phyloP scores from a whole-genome alignment of 2,113 vertebrate genomes.

The Urocynchramus pylzowi region DNA sequence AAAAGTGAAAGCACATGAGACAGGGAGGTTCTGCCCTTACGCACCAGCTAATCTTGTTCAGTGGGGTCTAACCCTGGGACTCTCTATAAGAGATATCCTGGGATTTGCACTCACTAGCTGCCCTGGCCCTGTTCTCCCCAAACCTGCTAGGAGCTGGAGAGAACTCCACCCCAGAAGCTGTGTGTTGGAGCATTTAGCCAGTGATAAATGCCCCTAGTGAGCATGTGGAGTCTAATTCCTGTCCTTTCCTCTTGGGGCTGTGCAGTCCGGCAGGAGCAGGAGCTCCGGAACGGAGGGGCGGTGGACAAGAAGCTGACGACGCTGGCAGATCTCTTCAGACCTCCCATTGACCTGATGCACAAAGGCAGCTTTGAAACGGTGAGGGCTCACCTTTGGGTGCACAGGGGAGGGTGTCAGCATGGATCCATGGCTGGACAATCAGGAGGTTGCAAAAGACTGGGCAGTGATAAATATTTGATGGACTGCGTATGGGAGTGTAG shows the following conservation, averaged over 20 bases:
- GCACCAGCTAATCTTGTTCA: neutral
- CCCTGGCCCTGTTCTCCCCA: neutral
- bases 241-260: conserved; percentile 31
- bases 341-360: conserved; percentile 98
- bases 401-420: neutral
- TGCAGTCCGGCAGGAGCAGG: conserved; percentile 96
- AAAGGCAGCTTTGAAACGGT: conserved; percentile 99
- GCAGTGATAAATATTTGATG: neutral
- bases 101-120: neutral
- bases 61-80: neutral
- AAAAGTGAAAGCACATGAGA: neutral
- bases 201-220: neutral
- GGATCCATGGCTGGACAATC: rapidly evolving
- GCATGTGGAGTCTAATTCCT: neutral
- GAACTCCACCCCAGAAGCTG: neutral
- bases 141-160: neutral
- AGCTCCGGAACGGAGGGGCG: conserved; percentile 92
- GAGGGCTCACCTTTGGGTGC: conserved; percentile 28
- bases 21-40: neutral
- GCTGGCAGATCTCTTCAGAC: conserved; percentile 95
- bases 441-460: neutral
- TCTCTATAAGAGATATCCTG: neutral
- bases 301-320: conserved; percentile 98
- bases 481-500: neutral
- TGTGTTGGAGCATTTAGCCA: neutral